Evolutionary conservation across 1,140 invertebrate species (phyloP).

Genomic region (Charaxes varanes): DNA sequence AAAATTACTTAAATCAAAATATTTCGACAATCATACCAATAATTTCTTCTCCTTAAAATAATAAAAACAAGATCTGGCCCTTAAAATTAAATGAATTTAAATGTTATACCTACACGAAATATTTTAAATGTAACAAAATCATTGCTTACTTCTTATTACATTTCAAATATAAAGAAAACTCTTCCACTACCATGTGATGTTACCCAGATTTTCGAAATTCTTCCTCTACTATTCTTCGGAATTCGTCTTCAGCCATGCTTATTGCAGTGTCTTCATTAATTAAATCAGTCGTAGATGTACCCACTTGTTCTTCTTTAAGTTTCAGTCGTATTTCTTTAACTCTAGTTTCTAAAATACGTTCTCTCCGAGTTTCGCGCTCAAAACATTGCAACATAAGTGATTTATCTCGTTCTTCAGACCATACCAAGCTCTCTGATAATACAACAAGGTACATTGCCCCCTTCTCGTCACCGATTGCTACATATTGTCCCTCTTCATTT

Average conservation of each 20-base stretch:
- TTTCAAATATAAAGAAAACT: too few species aligned
- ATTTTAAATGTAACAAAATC: too few species aligned
- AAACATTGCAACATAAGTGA: conserved; percentile 77
- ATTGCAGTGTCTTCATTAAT: conserved; percentile 25
- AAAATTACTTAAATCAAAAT: too few species aligned
- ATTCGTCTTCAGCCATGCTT: conserved; percentile 34
- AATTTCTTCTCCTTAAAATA: too few species aligned
- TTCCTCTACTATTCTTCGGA: conserved; percentile 27
- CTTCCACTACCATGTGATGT: too few species aligned
- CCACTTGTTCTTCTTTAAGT: conserved; percentile 28
- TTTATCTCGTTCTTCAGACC: conserved; percentile 82
- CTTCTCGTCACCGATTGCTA: conserved; percentile 84
- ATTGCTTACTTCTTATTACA: too few species aligned
- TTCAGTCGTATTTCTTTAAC: conserved; percentile 81
- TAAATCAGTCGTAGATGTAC: conserved; percentile 7
- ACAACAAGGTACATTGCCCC: conserved; percentile 85
- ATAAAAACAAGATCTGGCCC: too few species aligned
- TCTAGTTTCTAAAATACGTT: conserved; percentile 90
- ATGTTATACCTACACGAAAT: too few species aligned
- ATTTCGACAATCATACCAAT: too few species aligned
- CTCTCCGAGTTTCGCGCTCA: conserved; percentile 88
- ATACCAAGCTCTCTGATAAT: conserved; percentile 84
- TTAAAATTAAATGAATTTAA: too few species aligned
- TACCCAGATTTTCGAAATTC: conserved; percentile 21
- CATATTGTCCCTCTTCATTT: conserved; percentile 77